Evolutionary conservation across 2,113 vertebrate genomes (phyloP).

Genomic region (Aleadryas rufinucha): DNA sequence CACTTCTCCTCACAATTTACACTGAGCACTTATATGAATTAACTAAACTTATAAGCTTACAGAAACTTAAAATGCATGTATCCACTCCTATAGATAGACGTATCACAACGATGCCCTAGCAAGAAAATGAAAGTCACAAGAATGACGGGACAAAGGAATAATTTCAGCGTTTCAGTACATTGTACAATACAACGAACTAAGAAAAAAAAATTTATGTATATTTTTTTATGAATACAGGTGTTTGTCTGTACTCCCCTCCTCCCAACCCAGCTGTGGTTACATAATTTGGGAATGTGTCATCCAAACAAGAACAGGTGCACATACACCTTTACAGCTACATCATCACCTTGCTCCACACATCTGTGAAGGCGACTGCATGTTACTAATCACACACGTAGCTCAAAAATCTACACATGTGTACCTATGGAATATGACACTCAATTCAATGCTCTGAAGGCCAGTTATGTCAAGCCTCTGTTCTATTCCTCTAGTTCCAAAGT

Average conservation of each 20-base stretch:
- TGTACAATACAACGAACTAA: neutral
- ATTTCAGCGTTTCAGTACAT: neutral
- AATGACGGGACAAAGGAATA: neutral
- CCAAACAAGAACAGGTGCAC: neutral
- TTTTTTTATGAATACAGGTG: neutral
- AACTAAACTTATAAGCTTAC: neutral
- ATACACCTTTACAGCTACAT: neutral
- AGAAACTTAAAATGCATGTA: neutral
- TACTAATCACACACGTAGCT: neutral
- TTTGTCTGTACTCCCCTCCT: neutral
- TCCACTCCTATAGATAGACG: fast-evolving
- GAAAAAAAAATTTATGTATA: neutral
- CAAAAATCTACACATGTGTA: neutral
- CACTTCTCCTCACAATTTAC: neutral
- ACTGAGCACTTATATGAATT: neutral
- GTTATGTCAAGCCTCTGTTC: neutral
- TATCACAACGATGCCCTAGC: neutral
- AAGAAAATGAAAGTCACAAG: neutral
- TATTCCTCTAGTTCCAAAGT: neutral
- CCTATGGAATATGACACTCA: neutral
- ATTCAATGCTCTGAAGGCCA: neutral
- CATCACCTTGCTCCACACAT: neutral
- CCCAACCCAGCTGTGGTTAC: neutral
- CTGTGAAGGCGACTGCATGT: neutral
- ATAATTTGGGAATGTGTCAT: neutral